phyloP scores from a whole-genome alignment of 2,888 invertebrate species.

The Aethes cnicana region DNA sequence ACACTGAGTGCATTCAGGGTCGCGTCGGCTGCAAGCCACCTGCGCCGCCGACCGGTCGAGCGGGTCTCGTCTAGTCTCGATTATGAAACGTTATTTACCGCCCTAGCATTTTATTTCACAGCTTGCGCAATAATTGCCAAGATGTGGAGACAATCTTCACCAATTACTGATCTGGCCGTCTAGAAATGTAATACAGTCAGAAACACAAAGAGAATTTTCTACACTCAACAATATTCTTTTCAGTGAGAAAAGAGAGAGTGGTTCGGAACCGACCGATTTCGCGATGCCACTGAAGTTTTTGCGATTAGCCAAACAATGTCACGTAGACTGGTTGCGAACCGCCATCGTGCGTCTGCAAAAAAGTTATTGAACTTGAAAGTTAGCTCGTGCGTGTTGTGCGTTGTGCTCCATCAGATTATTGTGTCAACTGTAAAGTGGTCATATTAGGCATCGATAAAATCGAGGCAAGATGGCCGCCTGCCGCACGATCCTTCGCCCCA shows the following conservation, averaged over 20 bases:
- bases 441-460: slow-evolving; percentile 58
- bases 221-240: slow-evolving; percentile 43
- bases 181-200: slow-evolving; percentile 13
- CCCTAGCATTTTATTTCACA: slow-evolving; percentile 60
- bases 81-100: slow-evolving; percentile 70
- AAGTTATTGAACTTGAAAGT: slow-evolving; percentile 33
- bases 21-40: slow-evolving; percentile 54
- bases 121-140: slow-evolving; percentile 61
- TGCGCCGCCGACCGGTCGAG: slow-evolving; percentile 60
- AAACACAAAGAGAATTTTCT: slow-evolving; percentile 46
- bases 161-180: too few species aligned
- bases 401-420: slow-evolving; percentile 40
- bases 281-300: slow-evolving; percentile 26
- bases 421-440: slow-evolving; percentile 42
- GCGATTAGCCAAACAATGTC: slow-evolving; percentile 22
- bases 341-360: slow-evolving; percentile 23
- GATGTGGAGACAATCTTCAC: slow-evolving; percentile 42
- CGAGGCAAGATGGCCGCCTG: slow-evolving; percentile 54
- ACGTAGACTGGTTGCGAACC: slow-evolving; percentile 26
- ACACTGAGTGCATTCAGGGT: slow-evolving; percentile 53
- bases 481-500: slow-evolving; percentile 61
- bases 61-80: slow-evolving; percentile 54
- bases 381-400: slow-evolving; percentile 41
- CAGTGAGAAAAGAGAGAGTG: slow-evolving; percentile 57
- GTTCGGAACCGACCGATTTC: slow-evolving; percentile 36